Percentiles rank a stretch among this genome's conserved stretches.
phyloP scores from a whole-genome alignment of 2,797 vertebrate genomes.

The Alosa sapidissima region DNA sequence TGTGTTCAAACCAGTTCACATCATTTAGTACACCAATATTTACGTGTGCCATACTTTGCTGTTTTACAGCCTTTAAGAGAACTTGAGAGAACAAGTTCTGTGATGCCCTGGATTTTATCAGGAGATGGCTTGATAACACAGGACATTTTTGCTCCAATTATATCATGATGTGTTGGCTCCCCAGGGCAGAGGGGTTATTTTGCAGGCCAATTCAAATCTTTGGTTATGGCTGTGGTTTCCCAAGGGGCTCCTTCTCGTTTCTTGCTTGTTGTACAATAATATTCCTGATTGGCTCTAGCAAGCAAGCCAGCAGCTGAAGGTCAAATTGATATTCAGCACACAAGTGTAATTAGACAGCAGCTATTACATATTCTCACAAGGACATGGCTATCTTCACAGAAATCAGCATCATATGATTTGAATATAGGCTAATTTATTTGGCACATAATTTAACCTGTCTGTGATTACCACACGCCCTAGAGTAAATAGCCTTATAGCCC shows the following conservation, averaged over 20 bases:
- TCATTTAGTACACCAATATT: background rate
- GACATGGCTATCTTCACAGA: slow-evolving; percentile 69
- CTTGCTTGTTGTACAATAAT: slow-evolving; percentile 82
- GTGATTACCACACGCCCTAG: background rate
- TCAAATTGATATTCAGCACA: slow-evolving; percentile 88
- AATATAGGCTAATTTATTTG: slow-evolving; percentile 72
- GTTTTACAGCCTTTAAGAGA: background rate
- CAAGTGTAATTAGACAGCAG: slow-evolving; percentile 82
- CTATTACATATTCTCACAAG: slow-evolving; percentile 79
- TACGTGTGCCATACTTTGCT: background rate
- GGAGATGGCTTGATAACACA: background rate
- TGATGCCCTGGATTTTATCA: background rate
- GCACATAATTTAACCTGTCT: background rate
- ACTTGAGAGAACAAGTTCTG: background rate
- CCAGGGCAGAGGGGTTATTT: slow-evolving; percentile 71
- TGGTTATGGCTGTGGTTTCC: slow-evolving; percentile 83
- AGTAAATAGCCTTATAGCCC: background rate
- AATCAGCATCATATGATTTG: slow-evolving; percentile 73
- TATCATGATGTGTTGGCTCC: slow-evolving; percentile 70
- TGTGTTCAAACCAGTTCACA: background rate
- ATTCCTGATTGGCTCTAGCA: slow-evolving; percentile 87
- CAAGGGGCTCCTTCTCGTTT: slow-evolving; percentile 82
- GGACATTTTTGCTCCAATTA: slow-evolving; percentile 59
- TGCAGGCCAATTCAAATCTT: slow-evolving; percentile 75
- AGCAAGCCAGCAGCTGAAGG: slow-evolving; percentile 87